Evolutionary conservation across 2,113 vertebrate genomes (phyloP), one percentile per base, ranked within the genome.

Genomic region (Atlantisia rogersi): DNA sequence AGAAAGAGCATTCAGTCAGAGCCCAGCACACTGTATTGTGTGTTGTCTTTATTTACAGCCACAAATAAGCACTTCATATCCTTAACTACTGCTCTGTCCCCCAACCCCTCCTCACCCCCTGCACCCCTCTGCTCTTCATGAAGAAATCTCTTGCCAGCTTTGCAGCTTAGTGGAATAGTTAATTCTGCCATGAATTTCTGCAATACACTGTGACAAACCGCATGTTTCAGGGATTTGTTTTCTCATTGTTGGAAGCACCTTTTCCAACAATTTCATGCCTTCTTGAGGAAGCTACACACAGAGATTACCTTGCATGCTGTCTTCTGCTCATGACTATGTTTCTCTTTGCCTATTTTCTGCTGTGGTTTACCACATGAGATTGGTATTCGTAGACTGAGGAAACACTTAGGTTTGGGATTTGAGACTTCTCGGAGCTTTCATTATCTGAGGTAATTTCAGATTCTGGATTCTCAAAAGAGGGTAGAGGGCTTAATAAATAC

Each of bases 1-100:
- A 35, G 77, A 84, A 86, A 84, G 52, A 32, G 12, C 16, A 42
- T 28, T 29, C 40, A 81, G 16, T 64, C 32, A 42, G 56, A 92
- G 59, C 18, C 17, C 29, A 75, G 32, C 52, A 84, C 15, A 32
- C 8, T 59, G 15, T 28, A 26, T 20, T 39, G 3, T 75, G 35
- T 44, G 15, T 40, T 81, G 14, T 44, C 80, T 94, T 82, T 88
- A 42, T 88, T 88, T 94, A 56, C 59, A 81, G 18, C 32, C 35
- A 62, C 2, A 13, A 60, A 17, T 39, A 83, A 69, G 6, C 58
- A n/a, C 12, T 32, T 40, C 31, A 15, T 74, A 74, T 32, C 48
- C 29, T 75, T 63, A 79, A 69, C 42, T 58, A 35, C 40, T 89
- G 60, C 25, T 7, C 11, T 67, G 80, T 74, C 6, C 13, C 10